Conservation (phyloP, 2,113 vertebrate species). For the Mustelus asterias region DNA sequence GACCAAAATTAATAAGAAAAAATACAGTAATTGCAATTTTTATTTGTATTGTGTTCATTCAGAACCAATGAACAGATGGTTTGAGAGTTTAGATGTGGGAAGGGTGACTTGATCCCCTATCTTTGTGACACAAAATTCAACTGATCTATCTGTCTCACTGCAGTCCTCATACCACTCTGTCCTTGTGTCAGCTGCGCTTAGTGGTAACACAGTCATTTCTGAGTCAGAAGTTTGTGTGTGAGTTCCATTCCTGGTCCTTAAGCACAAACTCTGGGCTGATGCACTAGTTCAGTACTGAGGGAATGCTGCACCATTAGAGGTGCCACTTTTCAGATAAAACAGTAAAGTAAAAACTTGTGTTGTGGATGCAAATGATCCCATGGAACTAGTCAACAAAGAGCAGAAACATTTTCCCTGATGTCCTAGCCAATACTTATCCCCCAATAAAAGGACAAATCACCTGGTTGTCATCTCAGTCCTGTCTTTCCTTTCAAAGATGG, state of each 20-base stretch:
- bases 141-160: background rate
- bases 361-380: background rate
- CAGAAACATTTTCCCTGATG: background rate
- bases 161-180: background rate
- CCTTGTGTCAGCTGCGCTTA: background rate
- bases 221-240: background rate
- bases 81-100: background rate
- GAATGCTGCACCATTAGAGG: background rate
- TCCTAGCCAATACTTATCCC: background rate
- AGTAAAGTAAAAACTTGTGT: background rate
- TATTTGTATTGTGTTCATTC: too few species aligned
- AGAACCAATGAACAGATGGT: background rate
- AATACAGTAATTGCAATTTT: background rate
- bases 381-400: background rate
- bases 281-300: background rate
- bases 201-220: background rate
- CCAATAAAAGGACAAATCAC: background rate
- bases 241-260: background rate
- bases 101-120: background rate
- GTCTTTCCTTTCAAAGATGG: background rate
- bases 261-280: background rate
- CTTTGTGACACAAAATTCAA: background rate
- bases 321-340: background rate
- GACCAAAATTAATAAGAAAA: background rate
- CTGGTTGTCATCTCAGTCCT: background rate